Evolutionary conservation across 2,797 vertebrate species (phyloP), one percentile per base, ranked within the genome.

Genomic region (Acestrorhynchus altus): DNA sequence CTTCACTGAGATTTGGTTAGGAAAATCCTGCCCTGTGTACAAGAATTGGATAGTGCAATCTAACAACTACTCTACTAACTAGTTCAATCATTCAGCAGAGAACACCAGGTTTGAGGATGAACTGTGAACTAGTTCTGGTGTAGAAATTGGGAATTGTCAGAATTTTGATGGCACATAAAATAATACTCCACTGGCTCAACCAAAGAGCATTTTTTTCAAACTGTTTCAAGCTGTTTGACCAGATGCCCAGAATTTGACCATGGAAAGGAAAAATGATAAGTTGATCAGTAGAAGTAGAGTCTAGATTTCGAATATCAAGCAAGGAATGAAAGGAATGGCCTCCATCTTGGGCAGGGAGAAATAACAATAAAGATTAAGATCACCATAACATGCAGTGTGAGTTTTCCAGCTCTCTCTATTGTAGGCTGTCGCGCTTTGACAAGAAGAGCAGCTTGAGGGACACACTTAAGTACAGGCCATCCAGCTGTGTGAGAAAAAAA

Each of bases 271-370:
- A 71, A 74, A 71, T 15, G 31, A 31, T 28, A 74, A 57, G 67
- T 69, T 63, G 72, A 69, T 80, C 52, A 82, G 22, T 40, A 85
- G 51, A 77, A 72, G 60, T 61, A 26, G 24, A 67, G 60, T 65
- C 31, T 64, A 72, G 65, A 46, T 63, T 75, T 79, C 24, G 72
- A 51, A 61, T 70, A 71, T 18, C 10, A n/a, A 24, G 74, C 72
- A 35, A 69, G 59, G 74, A 82, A 85, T 78, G 74, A 40, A n/a
- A 42, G 78, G 80, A 51, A 79, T 78, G 59, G 77, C 26, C 28
- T 59, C 56, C 31, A 8, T 59, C 56, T 59, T 12, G 28, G 56
- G 26, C 56, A 59, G 66, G 49, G 64, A 67, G 57, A 26, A 72
- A 71, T 64, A 44, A 75, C 52, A 72, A 79, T 73, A 59, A 76